Evolutionary conservation across 2,888 invertebrate species (phyloP).

Genomic region (Pandemis corylana): DNA sequence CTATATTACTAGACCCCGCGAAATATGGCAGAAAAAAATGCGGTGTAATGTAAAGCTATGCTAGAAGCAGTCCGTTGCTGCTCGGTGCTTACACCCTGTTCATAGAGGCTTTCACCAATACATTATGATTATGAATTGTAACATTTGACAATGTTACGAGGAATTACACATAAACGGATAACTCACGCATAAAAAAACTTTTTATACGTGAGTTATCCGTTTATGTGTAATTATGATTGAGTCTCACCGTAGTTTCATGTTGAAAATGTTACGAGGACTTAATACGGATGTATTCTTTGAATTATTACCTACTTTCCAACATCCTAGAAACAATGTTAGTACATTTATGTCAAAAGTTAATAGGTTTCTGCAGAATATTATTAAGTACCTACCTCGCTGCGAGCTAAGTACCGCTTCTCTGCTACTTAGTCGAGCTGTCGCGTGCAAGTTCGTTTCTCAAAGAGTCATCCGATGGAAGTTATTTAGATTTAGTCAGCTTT

Average conservation of each 20-base stretch:
- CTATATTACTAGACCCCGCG: too few relatives aligned
- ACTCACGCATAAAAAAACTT: too few relatives aligned
- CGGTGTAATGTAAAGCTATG: too few relatives aligned
- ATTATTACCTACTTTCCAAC: slow-evolving; percentile 11
- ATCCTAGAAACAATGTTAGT: slow-evolving; percentile 12
- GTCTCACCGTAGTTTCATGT: too few relatives aligned
- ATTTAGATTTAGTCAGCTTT: background rate
- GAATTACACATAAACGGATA: too few relatives aligned
- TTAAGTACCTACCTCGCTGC: slow-evolving; percentile 17
- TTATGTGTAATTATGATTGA: too few relatives aligned
- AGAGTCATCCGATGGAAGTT: slow-evolving; percentile 21
- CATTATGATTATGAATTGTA: background rate
- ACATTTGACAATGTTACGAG: background rate
- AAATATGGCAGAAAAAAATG: too few relatives aligned
- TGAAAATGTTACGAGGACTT: background rate
- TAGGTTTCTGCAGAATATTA: slow-evolving; percentile 27
- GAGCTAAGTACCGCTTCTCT: slow-evolving; percentile 6
- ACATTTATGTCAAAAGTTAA: slow-evolving; percentile 27
- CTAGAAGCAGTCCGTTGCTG: too few relatives aligned
- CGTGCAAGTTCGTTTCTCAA: slow-evolving; percentile 29
- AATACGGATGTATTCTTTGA: slow-evolving; percentile 10
- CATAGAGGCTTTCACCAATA: background rate
- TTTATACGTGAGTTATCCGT: too few relatives aligned
- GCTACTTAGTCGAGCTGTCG: slow-evolving; percentile 24
- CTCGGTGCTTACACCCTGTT: too few relatives aligned